Evolutionary conservation across 2,888 invertebrate species (phyloP).

Genomic region (Pheosia tremula): DNA sequence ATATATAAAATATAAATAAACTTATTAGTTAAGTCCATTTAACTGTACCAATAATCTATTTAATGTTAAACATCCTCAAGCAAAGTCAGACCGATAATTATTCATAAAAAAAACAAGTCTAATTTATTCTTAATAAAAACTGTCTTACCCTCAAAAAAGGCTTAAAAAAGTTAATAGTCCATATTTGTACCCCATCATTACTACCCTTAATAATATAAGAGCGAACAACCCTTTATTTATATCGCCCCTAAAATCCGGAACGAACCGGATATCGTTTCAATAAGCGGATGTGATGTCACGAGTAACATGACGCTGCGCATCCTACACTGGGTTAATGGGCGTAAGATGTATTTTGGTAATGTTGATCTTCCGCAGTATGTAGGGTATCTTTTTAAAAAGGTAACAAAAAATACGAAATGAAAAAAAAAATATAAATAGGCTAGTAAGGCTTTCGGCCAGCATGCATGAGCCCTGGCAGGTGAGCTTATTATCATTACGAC

Average conservation of each 20-base stretch:
- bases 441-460: too few species aligned
- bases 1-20: too few species aligned
- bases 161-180: slow-evolving; percentile 17
- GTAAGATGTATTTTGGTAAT: slow-evolving; percentile 22
- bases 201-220: slow-evolving; percentile 32
- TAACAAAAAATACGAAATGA: too few species aligned
- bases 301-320: slow-evolving; percentile 45
- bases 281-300: slow-evolving; percentile 48
- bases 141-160: slow-evolving; percentile 11
- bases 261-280: slow-evolving; percentile 56
- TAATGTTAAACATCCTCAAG: too few species aligned
- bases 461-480: too few species aligned
- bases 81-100: too few species aligned
- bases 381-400: not conserved
- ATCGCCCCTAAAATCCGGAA: slow-evolving; percentile 45
- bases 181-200: slow-evolving; percentile 26
- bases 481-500: too few species aligned
- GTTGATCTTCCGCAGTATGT: not conserved
- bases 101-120: not conserved
- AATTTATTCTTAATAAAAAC: slow-evolving; percentile 17
- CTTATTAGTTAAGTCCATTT: too few species aligned
- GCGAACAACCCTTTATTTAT: slow-evolving; percentile 54
- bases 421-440: too few species aligned
- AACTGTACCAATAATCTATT: too few species aligned
- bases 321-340: slow-evolving; percentile 52